Base-by-base conservation (phyloP, 2,797 vertebrate species). In the Sphenodon punctatus region DNA sequence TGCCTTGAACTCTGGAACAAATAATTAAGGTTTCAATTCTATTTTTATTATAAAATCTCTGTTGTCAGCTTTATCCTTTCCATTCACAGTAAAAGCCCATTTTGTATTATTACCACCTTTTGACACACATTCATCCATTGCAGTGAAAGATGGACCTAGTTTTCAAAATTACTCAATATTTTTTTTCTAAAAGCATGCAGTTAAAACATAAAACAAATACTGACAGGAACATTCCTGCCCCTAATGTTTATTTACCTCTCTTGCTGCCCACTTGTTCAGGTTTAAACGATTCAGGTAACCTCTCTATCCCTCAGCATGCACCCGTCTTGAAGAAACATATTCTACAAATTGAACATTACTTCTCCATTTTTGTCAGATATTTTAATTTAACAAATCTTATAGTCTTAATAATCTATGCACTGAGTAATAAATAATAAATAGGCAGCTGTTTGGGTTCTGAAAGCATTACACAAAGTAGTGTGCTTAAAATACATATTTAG, bases 11-110 rank as follows among this genome's bases (percentile, higher is more conserved):
- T 75, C 75, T 87, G 38, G 34, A 51, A 20, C 19, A 66, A 75
- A 32, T 60, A 73, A 78, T 0, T 1, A 3, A 49, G 19, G 27
- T 58, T 58, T 55, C 32, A 20, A 23, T 20, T 79, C 15, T 4
- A 5, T 84, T 73, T 80, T 20, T 34, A 13, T 84, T 34, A 42
- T 45, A 55, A 80, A 78, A 80, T 80, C 67, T 70, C 68, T 78
- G 30, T 46, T 73, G 55, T 82, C 59, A 73, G 23, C 59, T 61
- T 72, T 46, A 73, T 6, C 14, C 2, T 1, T 34, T 66, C 34
- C 7, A 22, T 39, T 82, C 45, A 17, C 25, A 38, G 27, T 63
- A 60, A 78, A 78, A 73, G 11, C 7, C 16, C 67, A 13, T 30
- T 81, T 75, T 56, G n/a, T 58, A 75, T 64, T 30, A 38, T 39